Evolutionary conservation across 2,113 vertebrate genomes (phyloP).

Genomic region (human): GRCh38 chr1:245046001-245046500

Average conservation of each 20-base stretch:
- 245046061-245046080: neutral
- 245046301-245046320: neutral
- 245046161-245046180: conserved; percentile 11
- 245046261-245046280: neutral
- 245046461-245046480: neutral
- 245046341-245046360: neutral
- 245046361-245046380: neutral
- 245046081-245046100: conserved; percentile 31
- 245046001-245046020: too few relatives aligned
- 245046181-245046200: neutral
- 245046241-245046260: neutral
- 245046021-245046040: too few relatives aligned
- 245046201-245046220: neutral
- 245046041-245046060: too few relatives aligned
- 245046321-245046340: neutral
- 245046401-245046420: neutral
- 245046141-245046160: neutral
- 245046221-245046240: neutral
- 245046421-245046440: neutral
- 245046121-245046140: neutral
- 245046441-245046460: neutral
- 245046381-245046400: neutral
- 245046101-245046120: neutral
- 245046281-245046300: neutral
- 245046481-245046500: neutral